Base-by-base conservation (phyloP, 2,113 vertebrate species). In the Myrmecobius fasciatus region DNA sequence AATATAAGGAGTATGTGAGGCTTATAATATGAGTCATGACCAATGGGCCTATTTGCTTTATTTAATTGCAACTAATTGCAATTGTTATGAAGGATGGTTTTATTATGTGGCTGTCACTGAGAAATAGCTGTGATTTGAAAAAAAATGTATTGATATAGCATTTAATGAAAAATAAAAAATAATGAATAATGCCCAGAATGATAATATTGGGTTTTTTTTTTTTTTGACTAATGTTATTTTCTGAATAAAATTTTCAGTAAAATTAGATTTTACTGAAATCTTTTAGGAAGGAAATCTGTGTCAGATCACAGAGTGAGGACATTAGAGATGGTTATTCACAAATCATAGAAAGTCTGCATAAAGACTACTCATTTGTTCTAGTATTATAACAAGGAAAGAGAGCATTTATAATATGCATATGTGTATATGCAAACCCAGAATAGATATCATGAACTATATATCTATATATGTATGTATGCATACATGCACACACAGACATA, bases 201-300 rank as follows among this genome's bases (percentile, higher is more conserved):
- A 43, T 43, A 51, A 51, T 51, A 8, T 51, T 49, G 49, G 6
- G 6, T 49, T 49, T 49, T 49, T 49, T 48, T 48, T 48, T 49
- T 9, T 51, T 51, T 51, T 51, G 49, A 10, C 9, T 49, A 83
- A 83, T 83, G n/a, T 2, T 83, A 43, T 83, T 1, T 22, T 24
- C 2, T 83, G n/a, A 83, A 43, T 6, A n/a, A n/a, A n/a, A n/a
- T n/a, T n/a, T 24, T 2, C 26, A 25, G 88, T 36, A 52, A 53
- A 95, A 93, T 93, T 46, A 94, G 11, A 94, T 94, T n/a, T 90
- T 95, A 31, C 20, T 94, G 46, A 54, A 83, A 3, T 48, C 88
- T 89, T 36, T 94, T 22, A 46, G 53, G 90, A 91, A 93, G 48
- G 36, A 8, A 97, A 90, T 47, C 56, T 92, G 89, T 89, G 26